These are phyloP conservation scores for Drosophila bipectinata DNA, from an alignment of 1,140 invertebrate genomes.

Conservation along the genomic window DNA sequence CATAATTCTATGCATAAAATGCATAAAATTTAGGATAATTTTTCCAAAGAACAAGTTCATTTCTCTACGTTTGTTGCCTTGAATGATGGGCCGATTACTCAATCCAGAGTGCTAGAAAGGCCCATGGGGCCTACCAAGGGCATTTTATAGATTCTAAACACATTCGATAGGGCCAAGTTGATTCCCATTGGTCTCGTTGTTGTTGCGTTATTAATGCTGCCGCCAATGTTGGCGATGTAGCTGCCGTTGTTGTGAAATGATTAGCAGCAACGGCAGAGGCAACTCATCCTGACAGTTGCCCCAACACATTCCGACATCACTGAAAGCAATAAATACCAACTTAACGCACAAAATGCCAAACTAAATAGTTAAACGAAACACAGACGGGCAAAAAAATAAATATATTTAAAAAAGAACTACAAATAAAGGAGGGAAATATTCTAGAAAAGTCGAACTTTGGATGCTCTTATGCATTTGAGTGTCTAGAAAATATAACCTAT, in stretches of 20 bases:
- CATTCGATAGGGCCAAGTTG: constrained; percentile 41
- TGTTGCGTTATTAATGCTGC: constrained; percentile 72
- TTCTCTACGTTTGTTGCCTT: neutral
- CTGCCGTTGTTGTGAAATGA: constrained; percentile 67
- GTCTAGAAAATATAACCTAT: no score
- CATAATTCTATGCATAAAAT: neutral
- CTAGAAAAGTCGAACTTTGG: neutral
- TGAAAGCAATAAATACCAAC: constrained; percentile 84
- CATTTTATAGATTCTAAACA: constrained; percentile 73
- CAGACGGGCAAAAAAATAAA: constrained; percentile 10
- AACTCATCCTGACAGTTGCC: constrained; percentile 72
- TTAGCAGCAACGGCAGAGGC: constrained; percentile 53
- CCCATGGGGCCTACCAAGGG: constrained; percentile 23
- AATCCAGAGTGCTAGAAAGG: constrained; percentile 21
- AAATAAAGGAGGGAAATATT: constrained; percentile 2
- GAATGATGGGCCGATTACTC: constrained; percentile 26
- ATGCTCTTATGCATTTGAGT: neutral
- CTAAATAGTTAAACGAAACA: constrained; percentile 79
- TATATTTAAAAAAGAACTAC: constrained; percentile 7
- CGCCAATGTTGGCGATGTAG: constrained; percentile 32
- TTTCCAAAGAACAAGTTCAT: constrained; percentile 17
- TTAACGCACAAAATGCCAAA: constrained; percentile 84
- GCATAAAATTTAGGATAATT: constrained; percentile 1
- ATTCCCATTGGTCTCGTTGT: constrained; percentile 55
- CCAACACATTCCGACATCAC: constrained; percentile 80